Percentiles rank a stretch among this genome's conserved stretches.
Evolutionary conservation across 1,140 invertebrate species (phyloP).

Genomic region (Pseudomyrmex gracilis): DNA sequence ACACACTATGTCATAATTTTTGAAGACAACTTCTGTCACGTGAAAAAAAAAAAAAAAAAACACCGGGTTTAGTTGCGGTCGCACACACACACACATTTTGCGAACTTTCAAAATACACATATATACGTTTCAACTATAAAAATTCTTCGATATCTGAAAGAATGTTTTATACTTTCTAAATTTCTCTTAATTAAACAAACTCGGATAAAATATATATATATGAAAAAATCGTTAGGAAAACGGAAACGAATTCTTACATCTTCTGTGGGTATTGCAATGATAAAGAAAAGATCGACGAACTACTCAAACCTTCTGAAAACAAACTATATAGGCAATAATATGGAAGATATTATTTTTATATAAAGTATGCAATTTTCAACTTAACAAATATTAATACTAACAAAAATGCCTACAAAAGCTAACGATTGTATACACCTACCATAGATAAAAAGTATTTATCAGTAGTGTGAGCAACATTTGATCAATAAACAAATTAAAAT

Average conservation of each 20-base stretch:
- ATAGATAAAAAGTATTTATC: slow-evolving; percentile 31
- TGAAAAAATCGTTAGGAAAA: slow-evolving; percentile 14
- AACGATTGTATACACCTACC: slow-evolving; percentile 1
- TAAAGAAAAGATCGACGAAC: neutral
- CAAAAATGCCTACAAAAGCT: slow-evolving; percentile 44
- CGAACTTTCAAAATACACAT: too few relatives aligned
- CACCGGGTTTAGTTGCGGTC: too few relatives aligned
- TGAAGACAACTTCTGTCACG: neutral
- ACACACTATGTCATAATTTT: neutral
- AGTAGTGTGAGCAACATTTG: slow-evolving; percentile 74
- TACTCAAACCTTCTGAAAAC: slow-evolving; percentile 15
- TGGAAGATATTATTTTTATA: slow-evolving; percentile 45
- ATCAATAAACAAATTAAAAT: slow-evolving; percentile 60
- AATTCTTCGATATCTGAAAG: too few relatives aligned
- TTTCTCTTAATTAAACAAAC: slow-evolving; percentile 7
- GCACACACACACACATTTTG: too few relatives aligned
- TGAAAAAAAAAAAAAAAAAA: too few relatives aligned
- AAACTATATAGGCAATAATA: neutral
- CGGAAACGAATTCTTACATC: slow-evolving; percentile 32
- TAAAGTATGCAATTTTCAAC: slow-evolving; percentile 26
- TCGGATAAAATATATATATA: slow-evolving; percentile 2
- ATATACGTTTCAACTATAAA: too few relatives aligned
- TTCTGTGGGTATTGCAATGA: neutral
- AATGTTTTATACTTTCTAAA: neutral
- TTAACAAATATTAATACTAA: slow-evolving; percentile 54